Conservation (phyloP, 2,113 vertebrate species). For the Acrocephalus kingi region DNA sequence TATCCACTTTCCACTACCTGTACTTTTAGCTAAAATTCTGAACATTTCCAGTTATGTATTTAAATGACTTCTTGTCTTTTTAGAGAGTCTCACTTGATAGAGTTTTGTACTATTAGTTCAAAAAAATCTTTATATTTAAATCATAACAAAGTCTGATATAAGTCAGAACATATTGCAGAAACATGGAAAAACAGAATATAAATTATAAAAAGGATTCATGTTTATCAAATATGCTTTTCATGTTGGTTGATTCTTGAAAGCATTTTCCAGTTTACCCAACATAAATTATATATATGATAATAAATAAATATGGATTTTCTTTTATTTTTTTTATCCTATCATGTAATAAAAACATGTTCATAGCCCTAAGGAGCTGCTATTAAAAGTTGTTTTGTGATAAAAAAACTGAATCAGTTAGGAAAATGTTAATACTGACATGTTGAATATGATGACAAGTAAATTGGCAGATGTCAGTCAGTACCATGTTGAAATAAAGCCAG, state of each 20-base stretch:
- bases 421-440: slow-evolving; percentile 24
- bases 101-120: neutral
- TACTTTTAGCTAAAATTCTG: neutral
- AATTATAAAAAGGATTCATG: slow-evolving; percentile 38
- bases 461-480: slow-evolving; percentile 53
- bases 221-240: slow-evolving; percentile 37
- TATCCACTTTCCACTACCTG: neutral
- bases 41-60: neutral
- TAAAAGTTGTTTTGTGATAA: slow-evolving; percentile 6
- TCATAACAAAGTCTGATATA: neutral
- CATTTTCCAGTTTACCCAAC: neutral
- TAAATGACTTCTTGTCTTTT: neutral
- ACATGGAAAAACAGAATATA: neutral
- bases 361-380: neutral
- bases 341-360: neutral
- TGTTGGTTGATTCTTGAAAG: slow-evolving; percentile 10
- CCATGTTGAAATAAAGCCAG: slow-evolving; percentile 17
- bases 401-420: neutral
- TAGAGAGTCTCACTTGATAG: neutral
- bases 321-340: neutral
- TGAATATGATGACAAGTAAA: slow-evolving; percentile 54
- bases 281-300: slow-evolving; percentile 31
- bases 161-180: neutral
- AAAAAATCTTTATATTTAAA: neutral
- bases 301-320: neutral